phyloP scores from a whole-genome alignment of 1,140 invertebrate species.

The Hyles euphorbiae region DNA sequence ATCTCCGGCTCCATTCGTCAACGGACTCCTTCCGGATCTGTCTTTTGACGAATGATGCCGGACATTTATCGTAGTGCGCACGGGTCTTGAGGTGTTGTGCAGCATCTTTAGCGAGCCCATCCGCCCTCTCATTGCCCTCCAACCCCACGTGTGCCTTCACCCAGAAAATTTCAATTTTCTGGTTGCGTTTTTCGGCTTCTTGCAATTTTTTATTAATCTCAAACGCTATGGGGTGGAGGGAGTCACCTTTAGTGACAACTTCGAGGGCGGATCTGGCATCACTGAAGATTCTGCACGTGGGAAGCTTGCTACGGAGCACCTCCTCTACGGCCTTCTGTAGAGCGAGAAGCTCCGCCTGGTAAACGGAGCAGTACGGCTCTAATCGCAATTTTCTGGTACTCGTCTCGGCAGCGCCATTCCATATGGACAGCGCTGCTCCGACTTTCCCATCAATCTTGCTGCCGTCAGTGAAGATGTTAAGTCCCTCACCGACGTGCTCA shows the following conservation, averaged over 20 bases:
- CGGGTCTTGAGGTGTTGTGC: not conserved
- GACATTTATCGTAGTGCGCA: not conserved
- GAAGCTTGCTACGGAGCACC: not conserved
- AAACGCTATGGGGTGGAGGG: no score
- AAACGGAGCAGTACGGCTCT: constrained; percentile 23
- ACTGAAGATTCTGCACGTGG: constrained; percentile 9
- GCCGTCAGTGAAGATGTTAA: constrained; percentile 20
- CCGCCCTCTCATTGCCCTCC: not conserved
- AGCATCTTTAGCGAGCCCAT: not conserved
- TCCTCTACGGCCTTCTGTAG: not conserved
- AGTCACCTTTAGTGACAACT: not conserved
- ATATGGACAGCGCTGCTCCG: no score
- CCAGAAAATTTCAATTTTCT: not conserved
- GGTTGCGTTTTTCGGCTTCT: not conserved
- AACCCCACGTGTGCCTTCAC: not conserved
- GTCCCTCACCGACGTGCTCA: not conserved
- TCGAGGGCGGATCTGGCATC: constrained; percentile 25
- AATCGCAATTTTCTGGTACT: constrained; percentile 14
- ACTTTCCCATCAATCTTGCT: no score
- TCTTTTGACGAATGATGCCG: no score
- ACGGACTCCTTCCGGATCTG: no score
- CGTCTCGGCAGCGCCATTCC: constrained; percentile 7
- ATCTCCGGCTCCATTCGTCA: no score
- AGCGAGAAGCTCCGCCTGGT: constrained; percentile 20
- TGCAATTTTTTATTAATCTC: no score